Percentiles rank a stretch among this genome's conserved stretches.
Conservation (phyloP, 2,888 invertebrate species). For the Caenorhabditis zanzibari region DNA sequence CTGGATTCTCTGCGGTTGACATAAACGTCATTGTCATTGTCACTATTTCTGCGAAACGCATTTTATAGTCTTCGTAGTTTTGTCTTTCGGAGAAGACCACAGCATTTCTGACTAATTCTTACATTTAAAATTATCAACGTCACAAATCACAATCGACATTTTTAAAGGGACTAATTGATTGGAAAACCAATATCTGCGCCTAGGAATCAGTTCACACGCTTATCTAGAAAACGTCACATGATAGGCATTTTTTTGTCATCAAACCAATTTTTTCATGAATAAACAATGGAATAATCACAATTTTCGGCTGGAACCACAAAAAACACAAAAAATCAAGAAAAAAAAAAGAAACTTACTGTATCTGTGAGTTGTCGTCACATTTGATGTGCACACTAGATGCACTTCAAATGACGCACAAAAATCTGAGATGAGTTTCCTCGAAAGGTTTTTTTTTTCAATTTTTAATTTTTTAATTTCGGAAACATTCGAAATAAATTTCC, state of each 20-base stretch:
- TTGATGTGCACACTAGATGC: not conserved
- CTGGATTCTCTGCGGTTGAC: slow-evolving; percentile 23
- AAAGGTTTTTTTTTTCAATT: too few species aligned
- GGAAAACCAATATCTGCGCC: not conserved
- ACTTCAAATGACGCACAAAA: not conserved
- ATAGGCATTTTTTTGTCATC: not conserved
- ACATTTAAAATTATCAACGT: slow-evolving; percentile 9
- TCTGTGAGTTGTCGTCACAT: not conserved
- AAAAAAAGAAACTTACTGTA: not conserved
- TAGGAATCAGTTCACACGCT: not conserved
- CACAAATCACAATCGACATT: slow-evolving; percentile 17
- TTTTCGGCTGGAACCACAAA: not conserved
- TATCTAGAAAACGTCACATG: not conserved
- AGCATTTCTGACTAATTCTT: slow-evolving; percentile 24
- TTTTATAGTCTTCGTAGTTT: slow-evolving; percentile 13
- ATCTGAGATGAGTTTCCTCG: not conserved
- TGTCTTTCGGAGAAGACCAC: slow-evolving; percentile 15
- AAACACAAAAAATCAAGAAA: not conserved
- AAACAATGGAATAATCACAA: not conserved
- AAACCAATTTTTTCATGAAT: too few species aligned
- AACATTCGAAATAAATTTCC: not conserved
- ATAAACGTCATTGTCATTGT: slow-evolving; percentile 26
- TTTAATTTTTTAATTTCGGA: too few species aligned
- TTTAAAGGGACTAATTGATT: not conserved
- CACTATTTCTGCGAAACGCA: not conserved